A percentile compares a stretch with the other conserved stretches of the same genome.
Evolutionary conservation across 2,113 vertebrate genomes (phyloP).

Genomic region (Melanostigma gelatinosum): DNA sequence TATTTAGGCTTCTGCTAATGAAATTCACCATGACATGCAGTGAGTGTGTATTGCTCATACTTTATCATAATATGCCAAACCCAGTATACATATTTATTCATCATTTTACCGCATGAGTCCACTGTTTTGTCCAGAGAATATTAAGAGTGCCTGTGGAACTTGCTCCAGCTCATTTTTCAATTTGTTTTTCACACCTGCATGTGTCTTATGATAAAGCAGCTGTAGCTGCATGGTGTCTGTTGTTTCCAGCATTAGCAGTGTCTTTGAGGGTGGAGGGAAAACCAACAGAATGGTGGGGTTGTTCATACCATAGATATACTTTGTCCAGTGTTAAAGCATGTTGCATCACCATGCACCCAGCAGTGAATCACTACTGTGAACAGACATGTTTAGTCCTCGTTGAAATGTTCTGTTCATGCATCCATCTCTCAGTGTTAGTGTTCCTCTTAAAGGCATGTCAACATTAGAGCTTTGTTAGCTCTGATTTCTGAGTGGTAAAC

Average conservation of each 20-base stretch:
- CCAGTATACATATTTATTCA: constrained; percentile 52
- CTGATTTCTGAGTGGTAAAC: neutral
- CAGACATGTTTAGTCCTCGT: neutral
- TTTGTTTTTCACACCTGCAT: constrained; percentile 27
- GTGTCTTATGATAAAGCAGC: constrained; percentile 17
- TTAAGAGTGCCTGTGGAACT: constrained; percentile 24
- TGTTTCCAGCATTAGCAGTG: constrained; percentile 33
- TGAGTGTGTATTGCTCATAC: constrained; percentile 43
- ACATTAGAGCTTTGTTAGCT: constrained; percentile 2
- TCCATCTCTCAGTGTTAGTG: constrained; percentile 1
- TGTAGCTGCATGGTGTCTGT: constrained; percentile 16
- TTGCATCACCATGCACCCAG: constrained; percentile 11
- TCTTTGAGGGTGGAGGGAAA: constrained; percentile 23
- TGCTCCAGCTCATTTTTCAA: constrained; percentile 43
- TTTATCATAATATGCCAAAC: constrained; percentile 53
- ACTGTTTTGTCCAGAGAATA: constrained; percentile 60
- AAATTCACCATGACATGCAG: constrained; percentile 43
- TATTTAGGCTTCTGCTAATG: constrained; percentile 64
- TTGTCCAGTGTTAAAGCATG: constrained; percentile 34
- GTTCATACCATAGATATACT: constrained; percentile 2
- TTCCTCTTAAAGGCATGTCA: neutral
- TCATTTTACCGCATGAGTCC: constrained; percentile 30
- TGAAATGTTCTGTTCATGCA: neutral
- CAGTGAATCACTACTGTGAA: constrained; percentile 1
- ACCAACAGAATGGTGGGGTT: constrained; percentile 14